phyloP scores from a whole-genome alignment of 2,888 invertebrate genomes.

The Aphidius colemani region DNA sequence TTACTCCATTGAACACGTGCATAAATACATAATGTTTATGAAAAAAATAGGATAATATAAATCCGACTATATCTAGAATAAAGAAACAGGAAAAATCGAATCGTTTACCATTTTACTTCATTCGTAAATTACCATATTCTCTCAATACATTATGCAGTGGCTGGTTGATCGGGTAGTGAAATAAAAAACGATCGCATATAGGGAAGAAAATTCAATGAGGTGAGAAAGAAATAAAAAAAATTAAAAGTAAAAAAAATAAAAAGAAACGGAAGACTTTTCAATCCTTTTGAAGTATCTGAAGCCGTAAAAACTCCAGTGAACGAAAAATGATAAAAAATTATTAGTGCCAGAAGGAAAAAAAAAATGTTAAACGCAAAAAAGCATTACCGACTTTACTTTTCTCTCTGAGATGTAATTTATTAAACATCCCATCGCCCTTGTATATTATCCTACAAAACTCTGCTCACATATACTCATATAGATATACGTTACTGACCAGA shows the following conservation, averaged over 20 bases:
- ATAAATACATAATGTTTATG: neutral
- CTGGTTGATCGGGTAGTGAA: conserved; percentile 1
- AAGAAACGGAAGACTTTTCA: conserved; percentile 4
- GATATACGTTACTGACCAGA: neutral
- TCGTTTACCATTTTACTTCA: conserved; percentile 22
- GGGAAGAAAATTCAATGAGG: neutral
- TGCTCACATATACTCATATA: neutral
- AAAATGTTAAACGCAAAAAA: conserved; percentile 9
- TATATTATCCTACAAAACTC: conserved; percentile 22
- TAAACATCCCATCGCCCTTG: conserved; percentile 7
- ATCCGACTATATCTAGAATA: neutral
- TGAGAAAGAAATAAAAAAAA: neutral
- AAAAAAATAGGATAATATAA: neutral
- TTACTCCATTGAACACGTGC: neutral
- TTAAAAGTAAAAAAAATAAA: too few species aligned
- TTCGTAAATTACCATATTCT: conserved; percentile 18
- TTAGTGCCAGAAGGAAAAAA: conserved; percentile 3
- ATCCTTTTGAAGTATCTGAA: neutral
- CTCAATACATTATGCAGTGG: conserved; percentile 20
- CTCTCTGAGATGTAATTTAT: conserved; percentile 21
- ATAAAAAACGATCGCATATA: neutral
- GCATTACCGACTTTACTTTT: conserved; percentile 18
- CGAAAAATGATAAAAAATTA: conserved; percentile 21
- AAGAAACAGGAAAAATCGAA: conserved; percentile 2
- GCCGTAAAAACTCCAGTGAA: conserved; percentile 6